Evolutionary conservation across 2,888 invertebrate genomes (phyloP), one percentile per base, ranked within the genome.

Genomic region (Pristionchus exspectatus): DNA sequence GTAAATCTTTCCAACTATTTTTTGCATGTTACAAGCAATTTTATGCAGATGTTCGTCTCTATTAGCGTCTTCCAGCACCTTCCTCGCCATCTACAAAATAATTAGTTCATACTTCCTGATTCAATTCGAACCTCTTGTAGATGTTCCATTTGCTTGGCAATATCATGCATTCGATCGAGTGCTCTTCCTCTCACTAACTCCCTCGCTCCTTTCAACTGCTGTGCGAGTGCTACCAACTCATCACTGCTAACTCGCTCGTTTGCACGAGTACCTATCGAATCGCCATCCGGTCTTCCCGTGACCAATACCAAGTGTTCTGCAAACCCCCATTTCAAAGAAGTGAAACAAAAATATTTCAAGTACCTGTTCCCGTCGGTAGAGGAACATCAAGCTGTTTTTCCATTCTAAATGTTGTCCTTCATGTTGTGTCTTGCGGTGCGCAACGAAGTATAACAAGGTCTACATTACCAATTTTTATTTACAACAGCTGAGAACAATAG

Each of bases 21-120:
- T 97, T 30, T 96, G 96, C 94, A 97, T 96, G 95, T 97, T 97
- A 95, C 97, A 97, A 2, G 97, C 96, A 0, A 96, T 96, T 92
- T 96, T 96, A 94, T 97, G 97, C 69, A 97, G 95, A 84, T 96
- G 95, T 27, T 95, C 95, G 93, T 97, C 96, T 87, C 96, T 95
- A 93, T 96, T 96, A 0, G 96, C 96, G 92, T 97, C 97, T 77
- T 96, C 94, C 33, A 95, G 89, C 14, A 95, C 93, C 66, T 90
- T 90, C 21, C 90, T 90, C 5, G 94, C 94, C 56, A 93, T 93
- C 93, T 93, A 59, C 77, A 91, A 85, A 59, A 27, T 88, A 54
- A 33, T 21, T 56, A 27, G 16, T 69, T 69, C 69, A 2, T n/a
- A n/a, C n/a, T n/a, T 77, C 21, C 21, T 16, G 21, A 30, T 38